Evolutionary conservation across 2,888 invertebrate genomes (phyloP), one percentile per base, ranked within the genome.

Genomic region (Nephrotoma appendiculata): DNA sequence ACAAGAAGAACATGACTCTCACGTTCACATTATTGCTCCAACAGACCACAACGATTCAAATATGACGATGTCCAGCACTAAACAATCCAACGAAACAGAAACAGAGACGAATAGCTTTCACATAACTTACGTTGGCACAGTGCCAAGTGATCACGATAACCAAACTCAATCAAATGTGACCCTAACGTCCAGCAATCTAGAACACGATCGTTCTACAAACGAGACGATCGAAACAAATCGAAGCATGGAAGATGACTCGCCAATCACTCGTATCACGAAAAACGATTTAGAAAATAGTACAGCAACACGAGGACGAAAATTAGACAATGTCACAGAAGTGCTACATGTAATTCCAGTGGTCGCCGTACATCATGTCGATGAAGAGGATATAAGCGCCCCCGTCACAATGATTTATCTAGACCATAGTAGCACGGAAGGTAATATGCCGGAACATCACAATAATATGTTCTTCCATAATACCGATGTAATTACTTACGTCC

Each of bases 51-150:
- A 9, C 12, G 31, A 71, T 2, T 0, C 71, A 31, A 71, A 71
- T 12, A 71, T 15, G 5, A 83, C 41, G 1, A 15, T 0, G 5
- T 1, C 43, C 15, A 42, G 6, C n/a, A 2, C n/a, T n/a, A 15
- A 84, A 42, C 15, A n/a, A 71, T n/a, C 43, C 88, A 88, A 87
- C 5, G 88, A 90, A 87, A 92, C 92, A 71, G 88, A 88, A 31
- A 86, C 88, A 88, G 9, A 4, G 31, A 86, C 15, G 86, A 87
- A 86, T 86, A 87, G 9, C 45, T 87, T 86, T 45, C 86, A 43
- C 15, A 83, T 87, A 85, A 71, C 71, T 31, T 85, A 31, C 31
- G 71, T 71, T 31, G 86, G 48, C 6, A 9, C 86, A 42, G 86
- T 86, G 41, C 85, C 87, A 44, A 84, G 43, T 19, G 15, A 15